Evolutionary conservation across 2,888 invertebrate genomes (phyloP), one percentile per base, ranked within the genome.

Genomic region (Rhagonycha lutea): DNA sequence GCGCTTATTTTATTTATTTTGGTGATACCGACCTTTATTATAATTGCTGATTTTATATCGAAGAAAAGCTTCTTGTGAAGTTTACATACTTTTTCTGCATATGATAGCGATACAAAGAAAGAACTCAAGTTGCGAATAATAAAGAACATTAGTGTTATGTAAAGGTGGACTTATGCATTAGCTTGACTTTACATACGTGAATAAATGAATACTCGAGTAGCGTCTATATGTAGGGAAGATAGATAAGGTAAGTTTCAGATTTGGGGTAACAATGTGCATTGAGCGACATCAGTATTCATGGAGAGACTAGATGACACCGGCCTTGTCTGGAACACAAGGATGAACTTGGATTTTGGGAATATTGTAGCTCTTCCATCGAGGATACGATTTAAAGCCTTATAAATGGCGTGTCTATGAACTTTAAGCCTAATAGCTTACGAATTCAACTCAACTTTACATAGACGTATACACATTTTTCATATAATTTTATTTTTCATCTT

Each of bases 381-480:
- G 81, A 80, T 81, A 81, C 82, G 79, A 80, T 81, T 80, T 81
- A 82, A 83, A 83, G 81, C 83, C 80, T 83, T 83, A 83, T 83
- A 83, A 83, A 83, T 83, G 81, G 80, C 78, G 79, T 78, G 78
- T 79, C 79, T 81, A 82, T 82, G 80, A 82, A 82, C 79, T 81
- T 79, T 78, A 80, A 81, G 78, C 75, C 76, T 74, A 74, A 76
- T 76, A 73, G 80, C 81, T 79, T 79, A 72, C 72, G 78, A 80
- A 78, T 79, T 80, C 80, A 74, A 72, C 78, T 80, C 63, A 24
- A 65, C 63, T 65, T 65, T 65, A 24, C 24, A 65, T 65, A 65
- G 18, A n/a, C 47, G 47, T 47, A 47, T 47, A n/a, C 47, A 47
- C n/a, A 47, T 47, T 47, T 47, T 12, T 47, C 7, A 47, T 47